These are phyloP conservation scores for Cryptocheilus praepositus DNA, from an alignment of 2,888 invertebrate genomes.

Conservation along the genomic window DNA sequence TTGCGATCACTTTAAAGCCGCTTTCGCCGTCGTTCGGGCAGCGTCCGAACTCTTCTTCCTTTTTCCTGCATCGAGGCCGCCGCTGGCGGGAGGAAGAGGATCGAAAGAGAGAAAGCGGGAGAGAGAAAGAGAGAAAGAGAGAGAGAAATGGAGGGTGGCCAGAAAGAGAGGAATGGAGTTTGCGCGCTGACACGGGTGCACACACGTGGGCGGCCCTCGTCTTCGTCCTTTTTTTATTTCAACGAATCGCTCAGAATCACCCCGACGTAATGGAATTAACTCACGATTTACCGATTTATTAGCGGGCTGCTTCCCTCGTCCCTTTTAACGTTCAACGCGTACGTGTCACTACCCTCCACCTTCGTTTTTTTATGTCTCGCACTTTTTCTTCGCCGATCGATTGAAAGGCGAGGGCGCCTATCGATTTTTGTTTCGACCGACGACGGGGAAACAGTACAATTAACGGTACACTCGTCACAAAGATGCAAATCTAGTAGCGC, in stretches of 20 bases:
- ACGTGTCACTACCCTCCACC: constrained; percentile 31
- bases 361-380: constrained; percentile 9
- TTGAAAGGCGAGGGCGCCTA: background rate
- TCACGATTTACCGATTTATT: constrained; percentile 61
- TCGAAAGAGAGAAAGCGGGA: constrained; percentile 12
- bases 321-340: constrained; percentile 33
- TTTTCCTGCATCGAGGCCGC: constrained; percentile 34
- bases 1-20: constrained; percentile 58
- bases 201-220: constrained; percentile 1
- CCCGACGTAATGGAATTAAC: constrained; percentile 65
- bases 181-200: background rate
- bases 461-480: too few relatives aligned
- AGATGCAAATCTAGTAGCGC: too few relatives aligned
- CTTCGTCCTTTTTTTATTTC: constrained; percentile 40
- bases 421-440: background rate
- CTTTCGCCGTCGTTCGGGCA: constrained; percentile 51
- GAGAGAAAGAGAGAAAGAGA: background rate
- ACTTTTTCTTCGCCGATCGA: background rate
- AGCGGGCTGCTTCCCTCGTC: constrained; percentile 37
- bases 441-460: background rate
- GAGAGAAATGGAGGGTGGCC: too few relatives aligned
- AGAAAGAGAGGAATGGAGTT: too few relatives aligned
- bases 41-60: constrained; percentile 24
- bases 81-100: constrained; percentile 1
- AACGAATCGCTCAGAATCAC: constrained; percentile 55